Evolutionary conservation across 2,113 vertebrate genomes (phyloP).

Genomic region (Thamnophis sirtalis): DNA sequence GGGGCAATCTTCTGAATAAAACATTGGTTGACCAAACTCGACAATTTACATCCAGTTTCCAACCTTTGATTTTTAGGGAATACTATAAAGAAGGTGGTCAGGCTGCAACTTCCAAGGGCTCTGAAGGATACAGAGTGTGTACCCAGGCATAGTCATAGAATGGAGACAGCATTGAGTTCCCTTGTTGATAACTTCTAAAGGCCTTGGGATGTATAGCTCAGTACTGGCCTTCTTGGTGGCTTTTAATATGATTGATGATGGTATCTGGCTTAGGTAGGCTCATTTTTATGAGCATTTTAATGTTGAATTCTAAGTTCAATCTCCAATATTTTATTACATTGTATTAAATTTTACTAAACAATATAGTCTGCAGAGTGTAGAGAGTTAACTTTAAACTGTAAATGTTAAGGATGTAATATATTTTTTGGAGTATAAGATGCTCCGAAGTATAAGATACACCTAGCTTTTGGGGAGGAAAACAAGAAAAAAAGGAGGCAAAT

Average conservation of each 20-base stretch:
- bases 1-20: background rate
- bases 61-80: no score
- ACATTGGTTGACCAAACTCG: no score
- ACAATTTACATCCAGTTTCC: no score
- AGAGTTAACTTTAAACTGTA: background rate
- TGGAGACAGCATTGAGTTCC: background rate
- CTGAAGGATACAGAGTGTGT: background rate
- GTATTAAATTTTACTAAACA: background rate
- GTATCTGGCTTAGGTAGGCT: background rate
- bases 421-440: no score
- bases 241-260: background rate
- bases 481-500: no score
- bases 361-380: background rate
- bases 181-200: background rate
- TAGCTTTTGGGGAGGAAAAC: no score
- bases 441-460: no score
- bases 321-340: background rate
- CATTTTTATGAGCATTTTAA: background rate
- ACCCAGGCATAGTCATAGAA: background rate
- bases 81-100: no score
- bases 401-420: no score
- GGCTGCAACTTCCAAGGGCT: no score
- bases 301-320: background rate
- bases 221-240: background rate
- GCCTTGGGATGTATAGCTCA: background rate